Percentiles rank a stretch among this genome's conserved stretches.
Evolutionary conservation across 92 coral and sea anemone species (phyloP).

Genomic region (Zoanthus sansibaricus): DNA sequence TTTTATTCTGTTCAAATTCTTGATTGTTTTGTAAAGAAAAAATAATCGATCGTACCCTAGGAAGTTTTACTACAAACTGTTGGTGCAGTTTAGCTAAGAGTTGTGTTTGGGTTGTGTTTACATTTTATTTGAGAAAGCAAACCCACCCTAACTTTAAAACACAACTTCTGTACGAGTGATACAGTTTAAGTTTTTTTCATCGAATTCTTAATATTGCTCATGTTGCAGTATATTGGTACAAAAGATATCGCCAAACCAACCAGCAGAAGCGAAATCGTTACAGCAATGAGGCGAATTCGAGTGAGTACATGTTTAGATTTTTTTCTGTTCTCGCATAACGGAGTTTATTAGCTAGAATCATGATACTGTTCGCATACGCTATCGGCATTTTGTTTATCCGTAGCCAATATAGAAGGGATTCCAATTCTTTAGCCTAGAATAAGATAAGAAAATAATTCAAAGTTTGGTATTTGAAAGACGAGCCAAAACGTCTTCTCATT

Average conservation of each 20-base stretch:
- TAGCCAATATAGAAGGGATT: too few species aligned
- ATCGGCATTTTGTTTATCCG: not conserved
- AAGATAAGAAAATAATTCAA: not conserved
- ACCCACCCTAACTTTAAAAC: not conserved
- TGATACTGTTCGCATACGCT: too few species aligned
- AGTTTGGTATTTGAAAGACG: not conserved
- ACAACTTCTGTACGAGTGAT: not conserved
- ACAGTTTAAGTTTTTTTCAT: slow-evolving; percentile 38
- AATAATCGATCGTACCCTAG: not conserved
- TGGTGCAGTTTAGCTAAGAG: not conserved
- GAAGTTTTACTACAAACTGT: not conserved
- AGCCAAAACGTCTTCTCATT: not conserved
- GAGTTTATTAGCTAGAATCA: slow-evolving; percentile 4
- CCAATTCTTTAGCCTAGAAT: not conserved
- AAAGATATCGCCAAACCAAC: slow-evolving; percentile 89
- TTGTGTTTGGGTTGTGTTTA: not conserved
- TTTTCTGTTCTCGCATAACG: not conserved
- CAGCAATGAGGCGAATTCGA: slow-evolving; percentile 94
- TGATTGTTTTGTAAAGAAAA: not conserved
- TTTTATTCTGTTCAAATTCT: not conserved
- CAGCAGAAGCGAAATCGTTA: slow-evolving; percentile 94
- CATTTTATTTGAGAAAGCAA: slow-evolving; percentile 1
- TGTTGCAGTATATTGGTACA: slow-evolving; percentile 88
- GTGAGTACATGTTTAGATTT: slow-evolving; percentile 52
- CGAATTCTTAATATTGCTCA: slow-evolving; percentile 24